phyloP scores from a whole-genome alignment of 1,140 invertebrate genomes.

The Cepaea nemoralis region DNA sequence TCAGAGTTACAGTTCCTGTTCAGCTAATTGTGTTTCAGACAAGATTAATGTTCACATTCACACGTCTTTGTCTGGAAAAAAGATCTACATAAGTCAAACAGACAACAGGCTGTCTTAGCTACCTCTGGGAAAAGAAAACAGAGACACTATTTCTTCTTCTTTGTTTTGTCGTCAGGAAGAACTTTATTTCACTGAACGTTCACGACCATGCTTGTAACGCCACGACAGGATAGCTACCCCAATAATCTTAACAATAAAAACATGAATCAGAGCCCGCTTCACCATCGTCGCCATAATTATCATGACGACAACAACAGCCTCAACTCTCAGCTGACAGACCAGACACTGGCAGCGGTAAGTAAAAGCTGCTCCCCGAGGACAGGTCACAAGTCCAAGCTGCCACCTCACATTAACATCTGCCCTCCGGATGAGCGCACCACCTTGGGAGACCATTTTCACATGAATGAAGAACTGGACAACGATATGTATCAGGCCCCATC shows the following conservation, averaged over 20 bases:
- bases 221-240: background rate
- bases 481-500: conserved; percentile 5
- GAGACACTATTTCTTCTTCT: too few species aligned
- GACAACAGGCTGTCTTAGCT: too few species aligned
- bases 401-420: conserved; percentile 33
- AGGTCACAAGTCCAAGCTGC: conserved; percentile 9
- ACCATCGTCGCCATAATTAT: background rate
- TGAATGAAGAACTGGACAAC: conserved; percentile 27
- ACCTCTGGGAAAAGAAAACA: too few species aligned
- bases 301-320: background rate
- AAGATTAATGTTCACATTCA: too few species aligned
- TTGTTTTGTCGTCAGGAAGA: too few species aligned
- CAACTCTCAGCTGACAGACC: background rate
- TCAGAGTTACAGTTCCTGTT: too few species aligned
- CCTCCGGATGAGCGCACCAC: background rate
- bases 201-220: conserved; percentile 1
- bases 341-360: background rate
- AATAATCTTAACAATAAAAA: conserved; percentile 16
- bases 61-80: too few species aligned
- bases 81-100: too few species aligned
- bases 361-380: conserved; percentile 11
- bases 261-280: background rate
- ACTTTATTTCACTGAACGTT: too few species aligned
- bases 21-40: too few species aligned
- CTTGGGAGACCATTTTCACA: background rate